Base-by-base conservation (phyloP, 2,797 vertebrate genomes). In the Hippoglossus hippoglossus region DNA sequence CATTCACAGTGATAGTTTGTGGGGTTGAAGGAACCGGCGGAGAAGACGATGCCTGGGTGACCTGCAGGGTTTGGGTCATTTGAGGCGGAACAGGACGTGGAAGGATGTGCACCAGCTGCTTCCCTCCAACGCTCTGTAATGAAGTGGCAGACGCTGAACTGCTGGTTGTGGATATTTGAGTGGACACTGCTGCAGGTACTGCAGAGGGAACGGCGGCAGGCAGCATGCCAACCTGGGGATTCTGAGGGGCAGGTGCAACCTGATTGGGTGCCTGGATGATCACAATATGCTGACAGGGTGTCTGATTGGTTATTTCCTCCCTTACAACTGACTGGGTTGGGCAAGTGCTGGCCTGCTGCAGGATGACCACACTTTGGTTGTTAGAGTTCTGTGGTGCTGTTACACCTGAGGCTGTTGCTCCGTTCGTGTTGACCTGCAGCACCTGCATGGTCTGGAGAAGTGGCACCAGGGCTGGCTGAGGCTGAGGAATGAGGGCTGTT, bases 381-480 rank as follows among this genome's bases (percentile, higher is more conserved):
- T 95, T 94, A 54, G 95, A 91, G 77, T 93, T 93, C 84, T 96
- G 95, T 61, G 95, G 90, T 58, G 96, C 92, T 4, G 96, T 90
- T 1, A 95, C 91, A 1, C 86, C 94, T 0, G 96, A 88, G 41
- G 89, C 86, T 16, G 92, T 66, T n/a, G 90, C 84, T 74, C 88
- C 88, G 0, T 95, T 92, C 70, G 96, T 95, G 83, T 96, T 96
- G 93, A 99, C 96, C 84, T 99, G 98, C 84, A 99, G 95, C 71
- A 99, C 96, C 74, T 99, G 98, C 96, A 99, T 97, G 64, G 97
- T 94, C 87, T 97, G 96, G 73, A 99, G 96, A 58, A 99, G 85
- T 0, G 98, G 91, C 31, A 93, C 86, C 61, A 93, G 65, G 46
- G 92, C 46, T 63, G 85, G 85, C 49, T 92, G 89, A 52, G 89